Base-by-base conservation (phyloP, 2,113 vertebrate genomes). In the Menura novaehollandiae region DNA sequence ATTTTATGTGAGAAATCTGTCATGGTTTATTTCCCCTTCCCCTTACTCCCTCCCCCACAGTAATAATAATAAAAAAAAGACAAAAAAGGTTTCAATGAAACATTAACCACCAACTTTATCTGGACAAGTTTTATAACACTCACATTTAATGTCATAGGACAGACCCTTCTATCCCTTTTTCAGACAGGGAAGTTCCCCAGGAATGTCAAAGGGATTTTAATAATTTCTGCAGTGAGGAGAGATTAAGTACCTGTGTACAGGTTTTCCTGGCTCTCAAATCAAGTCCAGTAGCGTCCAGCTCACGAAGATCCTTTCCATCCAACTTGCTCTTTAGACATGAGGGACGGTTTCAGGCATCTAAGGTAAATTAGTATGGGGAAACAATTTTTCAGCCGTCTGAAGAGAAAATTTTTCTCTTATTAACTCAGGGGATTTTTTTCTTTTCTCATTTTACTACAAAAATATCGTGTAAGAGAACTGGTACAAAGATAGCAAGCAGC, bases 1-100 rank as follows among this genome's bases (percentile, higher is more conserved):
- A 92, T 91, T 92, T 94, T 79, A 91, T 73, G 91, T 82, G 88
- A 90, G 67, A 85, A 88, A 85, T 76, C 53, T 83, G 53, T 83
- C 66, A 26, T 37, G 41, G 47, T 64, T 95, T 88, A 91, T 89
- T 78, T 39, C 68, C 33, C 23, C 43, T 53, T 30, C 8, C 19
- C 5, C 5, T 19, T 4, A 8, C 7, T 8, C 6, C 12, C 4
- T 17, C 3, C 3, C 1, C 2, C 2, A 11, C 13, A 60, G 33
- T 24, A 17, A 63, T 3, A 27, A 15, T 28, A 82, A 67, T n/a
- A 23, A 51, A 21, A 44, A 37, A 55, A 30, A 18, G 3, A n/a
- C 3, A 30, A 11, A 41, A 66, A 63, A 7, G 1, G 6, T 71
- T 75, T 75, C 47, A 74, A 74, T 64, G 39, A 86, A 91, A 80